A percentile compares a stretch with the other conserved stretches of the same genome.
Evolutionary conservation across 2,888 invertebrate species (phyloP).

Genomic region (Brachynemurus nebulosus): DNA sequence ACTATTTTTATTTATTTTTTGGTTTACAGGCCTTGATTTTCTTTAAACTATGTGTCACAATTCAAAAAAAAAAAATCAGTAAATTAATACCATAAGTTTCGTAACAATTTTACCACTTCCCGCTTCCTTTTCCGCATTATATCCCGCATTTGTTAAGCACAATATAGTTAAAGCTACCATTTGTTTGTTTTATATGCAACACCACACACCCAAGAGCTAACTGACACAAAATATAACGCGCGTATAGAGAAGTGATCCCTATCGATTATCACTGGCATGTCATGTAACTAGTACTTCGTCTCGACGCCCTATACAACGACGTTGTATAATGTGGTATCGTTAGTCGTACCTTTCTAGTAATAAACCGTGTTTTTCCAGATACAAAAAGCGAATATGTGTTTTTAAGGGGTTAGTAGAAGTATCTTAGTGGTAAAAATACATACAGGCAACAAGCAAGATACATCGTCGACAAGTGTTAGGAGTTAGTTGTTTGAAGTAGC

Average conservation of each 20-base stretch:
- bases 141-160: background rate
- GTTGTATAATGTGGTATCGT: too few relatives aligned
- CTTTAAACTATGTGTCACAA: background rate
- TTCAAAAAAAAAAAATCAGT: background rate
- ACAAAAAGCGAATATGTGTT: too few relatives aligned
- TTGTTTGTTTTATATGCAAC: background rate
- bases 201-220: constrained; percentile 1
- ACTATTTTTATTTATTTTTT: background rate
- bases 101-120: background rate
- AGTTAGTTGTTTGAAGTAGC: background rate
- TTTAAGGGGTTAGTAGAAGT: too few relatives aligned
- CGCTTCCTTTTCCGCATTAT: constrained; percentile 1
- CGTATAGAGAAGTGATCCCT: constrained; percentile 1
- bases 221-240: constrained; percentile 1
- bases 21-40: background rate
- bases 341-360: too few relatives aligned
- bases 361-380: too few relatives aligned
- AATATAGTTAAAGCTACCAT: background rate
- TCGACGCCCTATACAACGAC: background rate
- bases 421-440: too few relatives aligned
- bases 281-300: background rate
- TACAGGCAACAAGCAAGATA: too few relatives aligned
- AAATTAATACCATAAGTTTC: background rate
- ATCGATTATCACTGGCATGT: constrained; percentile 1
- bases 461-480: background rate